Conservation (phyloP, 2,888 invertebrate species). For the Synanthedon tipuliformis region DNA sequence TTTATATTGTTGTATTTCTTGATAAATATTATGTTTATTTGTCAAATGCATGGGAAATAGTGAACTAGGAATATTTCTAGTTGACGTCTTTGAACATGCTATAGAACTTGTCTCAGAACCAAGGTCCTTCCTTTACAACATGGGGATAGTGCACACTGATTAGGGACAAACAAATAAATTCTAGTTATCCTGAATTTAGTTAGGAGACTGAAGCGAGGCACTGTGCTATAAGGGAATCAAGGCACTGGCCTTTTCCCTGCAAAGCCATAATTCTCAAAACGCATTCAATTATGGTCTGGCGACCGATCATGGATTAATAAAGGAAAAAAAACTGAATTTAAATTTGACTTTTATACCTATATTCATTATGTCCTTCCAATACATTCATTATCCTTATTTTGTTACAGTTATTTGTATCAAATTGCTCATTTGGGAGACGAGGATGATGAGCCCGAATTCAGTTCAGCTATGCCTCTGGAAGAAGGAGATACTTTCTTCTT, state of each 20-base stretch:
- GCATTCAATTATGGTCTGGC: too few species aligned
- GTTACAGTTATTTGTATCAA: constrained; percentile 90
- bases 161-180: constrained; percentile 41
- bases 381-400: too few species aligned
- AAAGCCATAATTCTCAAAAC: too few species aligned
- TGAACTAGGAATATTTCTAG: constrained; percentile 26
- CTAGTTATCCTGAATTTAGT: too few species aligned
- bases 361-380: too few species aligned
- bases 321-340: too few species aligned
- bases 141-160: constrained; percentile 74
- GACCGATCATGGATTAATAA: too few species aligned
- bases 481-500: constrained; percentile 99
- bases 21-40: constrained; percentile 5
- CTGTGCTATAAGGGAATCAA: too few species aligned
- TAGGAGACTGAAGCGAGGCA: too few species aligned
- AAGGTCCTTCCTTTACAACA: constrained; percentile 67
- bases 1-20: neutral
- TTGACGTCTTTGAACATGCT: constrained; percentile 44
- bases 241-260: too few species aligned
- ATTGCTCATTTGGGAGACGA: constrained; percentile 99
- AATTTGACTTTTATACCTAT: too few species aligned
- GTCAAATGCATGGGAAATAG: constrained; percentile 25
- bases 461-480: constrained; percentile 97
- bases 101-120: constrained; percentile 70
- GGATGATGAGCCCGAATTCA: constrained; percentile 98